Conservation (phyloP, 2,797 vertebrate species). For the Sus cebifrons region DNA sequence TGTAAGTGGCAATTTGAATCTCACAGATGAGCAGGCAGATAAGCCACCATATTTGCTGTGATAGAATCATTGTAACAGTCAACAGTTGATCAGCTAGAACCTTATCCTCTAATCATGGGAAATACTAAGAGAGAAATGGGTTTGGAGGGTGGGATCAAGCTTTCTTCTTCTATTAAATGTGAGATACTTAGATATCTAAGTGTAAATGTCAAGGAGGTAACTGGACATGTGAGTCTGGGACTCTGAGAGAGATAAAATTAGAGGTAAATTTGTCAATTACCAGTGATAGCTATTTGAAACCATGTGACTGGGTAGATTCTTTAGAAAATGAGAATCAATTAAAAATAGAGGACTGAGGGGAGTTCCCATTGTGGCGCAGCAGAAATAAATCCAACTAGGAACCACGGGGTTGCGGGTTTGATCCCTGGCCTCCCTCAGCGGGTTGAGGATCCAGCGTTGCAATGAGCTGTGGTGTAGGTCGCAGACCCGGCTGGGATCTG, state of each 20-base stretch:
- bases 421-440: too few relatives aligned
- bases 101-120: neutral
- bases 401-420: too few relatives aligned
- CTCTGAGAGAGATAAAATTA: neutral
- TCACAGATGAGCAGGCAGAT: neutral
- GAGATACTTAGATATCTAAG: neutral
- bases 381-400: too few relatives aligned
- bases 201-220: neutral
- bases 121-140: neutral
- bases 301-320: neutral
- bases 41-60: neutral
- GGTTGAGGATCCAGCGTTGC: too few relatives aligned
- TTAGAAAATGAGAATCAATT: neutral
- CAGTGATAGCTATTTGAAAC: neutral
- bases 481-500: too few relatives aligned
- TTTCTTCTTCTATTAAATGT: neutral
- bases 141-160: neutral
- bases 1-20: neutral
- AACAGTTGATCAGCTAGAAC: neutral
- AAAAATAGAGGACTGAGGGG: neutral
- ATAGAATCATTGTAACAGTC: neutral
- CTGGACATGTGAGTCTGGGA: neutral
- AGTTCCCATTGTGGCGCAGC: too few relatives aligned
- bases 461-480: too few relatives aligned
- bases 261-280: neutral